Evolutionary conservation across 2,888 invertebrate genomes (phyloP).

Genomic region (Scotopteryx bipunctaria): DNA sequence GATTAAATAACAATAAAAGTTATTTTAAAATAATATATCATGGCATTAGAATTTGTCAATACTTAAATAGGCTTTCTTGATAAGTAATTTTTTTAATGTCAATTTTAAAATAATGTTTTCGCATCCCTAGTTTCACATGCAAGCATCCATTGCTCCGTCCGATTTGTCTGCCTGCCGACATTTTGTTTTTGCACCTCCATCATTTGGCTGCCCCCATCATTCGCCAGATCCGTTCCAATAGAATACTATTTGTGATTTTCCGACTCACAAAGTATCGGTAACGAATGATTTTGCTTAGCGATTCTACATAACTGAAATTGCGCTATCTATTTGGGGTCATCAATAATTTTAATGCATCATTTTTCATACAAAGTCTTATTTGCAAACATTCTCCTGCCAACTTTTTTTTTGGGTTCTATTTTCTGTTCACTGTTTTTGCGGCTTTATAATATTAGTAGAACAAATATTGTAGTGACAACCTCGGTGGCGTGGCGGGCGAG

Average conservation of each 20-base stretch:
- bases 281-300: neutral
- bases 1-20: too few relatives aligned
- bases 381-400: too few relatives aligned
- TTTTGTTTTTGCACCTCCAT: constrained; percentile 50
- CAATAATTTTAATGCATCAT: too few relatives aligned
- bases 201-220: constrained; percentile 44
- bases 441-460: too few relatives aligned
- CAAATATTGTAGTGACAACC: too few relatives aligned
- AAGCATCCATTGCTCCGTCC: constrained; percentile 45
- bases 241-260: constrained; percentile 12
- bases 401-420: neutral
- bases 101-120: too few relatives aligned
- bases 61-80: too few relatives aligned
- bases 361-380: too few relatives aligned
- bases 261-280: neutral
- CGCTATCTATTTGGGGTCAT: neutral
- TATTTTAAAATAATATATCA: too few relatives aligned
- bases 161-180: constrained; percentile 44
- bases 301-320: neutral
- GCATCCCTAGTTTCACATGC: constrained; percentile 32
- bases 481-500: too few relatives aligned
- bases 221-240: constrained; percentile 23
- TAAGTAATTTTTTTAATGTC: too few relatives aligned
- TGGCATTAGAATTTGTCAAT: too few relatives aligned
- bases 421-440: neutral